A percentile compares a stretch with the other conserved stretches of the same genome.
Evolutionary conservation across 2,888 invertebrate genomes (phyloP).

Genomic region (Gortyna flavago): DNA sequence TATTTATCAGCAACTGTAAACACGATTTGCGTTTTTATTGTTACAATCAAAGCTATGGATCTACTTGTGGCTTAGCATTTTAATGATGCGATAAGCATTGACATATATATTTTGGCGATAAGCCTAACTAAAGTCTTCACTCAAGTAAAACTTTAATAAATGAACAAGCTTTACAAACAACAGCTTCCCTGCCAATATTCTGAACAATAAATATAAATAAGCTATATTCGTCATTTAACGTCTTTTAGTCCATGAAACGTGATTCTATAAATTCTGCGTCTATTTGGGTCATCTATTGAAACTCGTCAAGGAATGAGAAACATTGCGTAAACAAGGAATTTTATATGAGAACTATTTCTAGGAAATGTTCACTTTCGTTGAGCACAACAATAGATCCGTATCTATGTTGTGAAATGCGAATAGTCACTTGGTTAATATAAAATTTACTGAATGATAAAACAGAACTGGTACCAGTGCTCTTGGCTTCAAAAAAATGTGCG

Average conservation of each 20-base stretch:
- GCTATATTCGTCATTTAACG: constrained; percentile 10
- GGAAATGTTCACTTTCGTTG: constrained; percentile 56
- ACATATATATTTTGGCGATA: too few species aligned
- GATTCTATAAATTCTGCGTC: constrained; percentile 45
- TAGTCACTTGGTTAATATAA: constrained; percentile 70
- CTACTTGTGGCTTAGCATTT: constrained; percentile 8
- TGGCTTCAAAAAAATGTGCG: constrained; percentile 77
- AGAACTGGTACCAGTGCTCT: constrained; percentile 71
- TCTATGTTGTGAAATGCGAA: constrained; percentile 49
- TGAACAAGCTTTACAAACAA: background rate
- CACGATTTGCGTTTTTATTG: constrained; percentile 52
- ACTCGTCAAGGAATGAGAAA: constrained; percentile 53
- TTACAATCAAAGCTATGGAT: constrained; percentile 25
- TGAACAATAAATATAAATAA: constrained; percentile 26
- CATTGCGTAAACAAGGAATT: constrained; percentile 59
- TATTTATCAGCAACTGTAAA: constrained; percentile 58
- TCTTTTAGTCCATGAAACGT: constrained; percentile 12
- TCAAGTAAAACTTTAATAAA: background rate
- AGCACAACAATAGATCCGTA: constrained; percentile 59
- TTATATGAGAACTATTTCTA: constrained; percentile 59
- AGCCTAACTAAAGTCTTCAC: background rate
- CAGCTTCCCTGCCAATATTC: background rate
- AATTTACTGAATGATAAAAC: constrained; percentile 76
- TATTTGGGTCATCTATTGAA: constrained; percentile 60
- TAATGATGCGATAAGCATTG: background rate